Conservation (phyloP, 2,113 vertebrate genomes). For the Leptobrachium leishanense region DNA sequence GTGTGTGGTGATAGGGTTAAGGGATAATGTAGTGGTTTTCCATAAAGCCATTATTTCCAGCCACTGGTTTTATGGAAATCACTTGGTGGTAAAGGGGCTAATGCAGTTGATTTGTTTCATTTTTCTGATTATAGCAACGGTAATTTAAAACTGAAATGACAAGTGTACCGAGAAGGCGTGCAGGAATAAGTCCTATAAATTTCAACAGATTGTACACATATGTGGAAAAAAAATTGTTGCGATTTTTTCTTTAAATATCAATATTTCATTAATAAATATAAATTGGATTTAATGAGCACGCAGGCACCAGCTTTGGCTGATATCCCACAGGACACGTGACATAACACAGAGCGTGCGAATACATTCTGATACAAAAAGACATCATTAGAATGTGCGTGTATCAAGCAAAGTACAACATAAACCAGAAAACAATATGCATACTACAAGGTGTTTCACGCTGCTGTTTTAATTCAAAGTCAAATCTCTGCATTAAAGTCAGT, state of each 20-base stretch:
- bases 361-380: neutral
- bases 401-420: neutral
- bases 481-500: too few species aligned
- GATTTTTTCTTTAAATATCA: neutral
- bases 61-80: too few species aligned
- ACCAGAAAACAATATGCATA: neutral
- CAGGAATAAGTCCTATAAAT: neutral
- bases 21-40: too few species aligned
- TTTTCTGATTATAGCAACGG: neutral
- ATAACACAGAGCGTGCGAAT: neutral
- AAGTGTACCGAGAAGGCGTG: neutral
- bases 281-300: neutral
- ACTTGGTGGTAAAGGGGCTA: neutral
- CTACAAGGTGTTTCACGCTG: too few species aligned
- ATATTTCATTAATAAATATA: conserved; percentile 5
- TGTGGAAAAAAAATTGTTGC: neutral
- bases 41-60: too few species aligned
- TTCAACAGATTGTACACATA: conserved; percentile 6
- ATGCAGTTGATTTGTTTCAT: neutral
- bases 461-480: too few species aligned
- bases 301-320: neutral
- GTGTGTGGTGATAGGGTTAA: too few species aligned
- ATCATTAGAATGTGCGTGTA: neutral
- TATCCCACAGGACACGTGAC: neutral
- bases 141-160: conserved; percentile 2